Conservation (phyloP, 2,113 vertebrate genomes). For the Progne subis region DNA sequence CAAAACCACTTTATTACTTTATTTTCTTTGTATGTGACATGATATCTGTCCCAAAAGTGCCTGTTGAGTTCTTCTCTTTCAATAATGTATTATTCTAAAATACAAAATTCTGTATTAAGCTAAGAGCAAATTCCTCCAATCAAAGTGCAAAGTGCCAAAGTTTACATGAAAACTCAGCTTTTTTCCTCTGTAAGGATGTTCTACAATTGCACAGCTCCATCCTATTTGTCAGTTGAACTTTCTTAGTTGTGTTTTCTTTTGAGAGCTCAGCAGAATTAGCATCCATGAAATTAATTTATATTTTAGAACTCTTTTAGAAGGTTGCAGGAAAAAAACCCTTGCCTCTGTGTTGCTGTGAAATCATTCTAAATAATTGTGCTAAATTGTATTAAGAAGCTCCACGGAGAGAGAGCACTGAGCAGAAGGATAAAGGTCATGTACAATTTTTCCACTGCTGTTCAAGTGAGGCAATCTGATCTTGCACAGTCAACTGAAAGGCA, state of each 20-base stretch:
- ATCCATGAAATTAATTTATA: constrained; percentile 42
- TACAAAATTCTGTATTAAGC: background rate
- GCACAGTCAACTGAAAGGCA: constrained; percentile 21
- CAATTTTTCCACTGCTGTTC: background rate
- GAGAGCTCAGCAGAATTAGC: constrained; percentile 17
- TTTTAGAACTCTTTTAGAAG: constrained; percentile 13
- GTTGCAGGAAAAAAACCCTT: background rate
- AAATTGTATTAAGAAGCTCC: constrained; percentile 26
- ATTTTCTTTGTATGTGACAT: background rate
- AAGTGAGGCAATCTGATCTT: constrained; percentile 15
- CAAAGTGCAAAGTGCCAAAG: background rate
- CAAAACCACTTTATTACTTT: background rate
- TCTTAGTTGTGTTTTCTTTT: background rate
- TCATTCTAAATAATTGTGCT: constrained; percentile 39
- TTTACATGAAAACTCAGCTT: background rate
- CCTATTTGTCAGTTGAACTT: background rate
- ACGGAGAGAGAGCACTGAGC: constrained; percentile 1
- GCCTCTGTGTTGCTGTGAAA: background rate
- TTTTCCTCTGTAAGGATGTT: background rate
- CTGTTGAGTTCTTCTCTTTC: background rate
- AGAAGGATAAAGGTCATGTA: constrained; percentile 38
- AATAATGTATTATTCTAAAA: background rate
- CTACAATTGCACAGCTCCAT: background rate
- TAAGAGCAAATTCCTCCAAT: background rate
- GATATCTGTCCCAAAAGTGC: background rate